Conservation (phyloP, 2,797 vertebrate species). For the Protosalanx chinensis region DNA sequence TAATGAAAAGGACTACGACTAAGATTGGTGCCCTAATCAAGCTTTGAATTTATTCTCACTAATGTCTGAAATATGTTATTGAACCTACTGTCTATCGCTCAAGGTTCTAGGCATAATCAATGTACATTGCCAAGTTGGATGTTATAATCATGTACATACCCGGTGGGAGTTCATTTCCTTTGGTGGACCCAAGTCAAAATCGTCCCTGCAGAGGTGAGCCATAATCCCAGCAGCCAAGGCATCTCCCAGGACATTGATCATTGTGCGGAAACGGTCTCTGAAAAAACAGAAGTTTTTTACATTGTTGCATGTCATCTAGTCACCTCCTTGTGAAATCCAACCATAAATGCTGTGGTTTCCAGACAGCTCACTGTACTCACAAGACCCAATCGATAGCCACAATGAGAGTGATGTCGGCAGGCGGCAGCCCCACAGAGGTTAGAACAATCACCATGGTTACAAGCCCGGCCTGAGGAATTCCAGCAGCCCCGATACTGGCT, state of each 20-base stretch:
- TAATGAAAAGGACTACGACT: too few relatives aligned
- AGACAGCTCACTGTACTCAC: constrained; percentile 65
- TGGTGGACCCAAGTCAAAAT: constrained; percentile 62
- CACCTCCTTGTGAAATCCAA: too few relatives aligned
- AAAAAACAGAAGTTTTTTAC: not conserved
- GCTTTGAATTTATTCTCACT: too few relatives aligned
- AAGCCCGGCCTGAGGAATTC: constrained; percentile 85
- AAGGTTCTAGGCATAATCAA: not conserved
- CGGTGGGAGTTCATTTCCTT: constrained; percentile 34
- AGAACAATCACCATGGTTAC: constrained; percentile 91
- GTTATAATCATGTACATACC: constrained; percentile 51
- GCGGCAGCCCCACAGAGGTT: constrained; percentile 85
- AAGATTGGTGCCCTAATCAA: too few relatives aligned
- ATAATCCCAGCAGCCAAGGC: constrained; percentile 86
- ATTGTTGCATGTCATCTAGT: too few relatives aligned
- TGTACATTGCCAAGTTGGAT: not conserved
- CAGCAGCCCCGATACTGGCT: constrained; percentile 86
- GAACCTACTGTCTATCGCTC: too few relatives aligned
- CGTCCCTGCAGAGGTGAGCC: constrained; percentile 77
- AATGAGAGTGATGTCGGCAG: constrained; percentile 86
- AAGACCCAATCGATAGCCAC: constrained; percentile 87
- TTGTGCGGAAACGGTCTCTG: constrained; percentile 85
- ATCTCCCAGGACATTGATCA: constrained; percentile 87
- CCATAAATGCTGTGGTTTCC: too few relatives aligned
- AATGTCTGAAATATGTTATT: too few relatives aligned